phyloP scores from a whole-genome alignment of 2,888 invertebrate species.

The Hofmannophila pseudospretella region DNA sequence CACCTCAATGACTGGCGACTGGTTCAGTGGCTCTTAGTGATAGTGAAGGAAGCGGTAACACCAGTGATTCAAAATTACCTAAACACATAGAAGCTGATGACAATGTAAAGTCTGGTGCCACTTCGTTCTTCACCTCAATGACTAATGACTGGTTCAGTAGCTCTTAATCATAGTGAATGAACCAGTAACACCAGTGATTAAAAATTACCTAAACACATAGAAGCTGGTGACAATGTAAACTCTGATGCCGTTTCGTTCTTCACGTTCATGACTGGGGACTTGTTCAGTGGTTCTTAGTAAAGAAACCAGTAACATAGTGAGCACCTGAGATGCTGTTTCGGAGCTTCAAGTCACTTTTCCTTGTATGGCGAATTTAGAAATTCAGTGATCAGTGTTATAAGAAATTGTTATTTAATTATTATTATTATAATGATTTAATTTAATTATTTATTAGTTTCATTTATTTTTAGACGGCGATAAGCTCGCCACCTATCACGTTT shows the following conservation, averaged over 20 bases:
- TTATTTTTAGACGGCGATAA: too few relatives aligned
- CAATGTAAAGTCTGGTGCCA: conserved; percentile 84
- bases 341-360: too few relatives aligned
- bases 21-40: conserved; percentile 79
- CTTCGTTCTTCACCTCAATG: conserved; percentile 89
- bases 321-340: too few relatives aligned
- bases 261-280: conserved; percentile 89
- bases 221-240: conserved; percentile 76
- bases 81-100: conserved; percentile 61
- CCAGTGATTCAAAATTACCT: conserved; percentile 53
- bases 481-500: too few relatives aligned
- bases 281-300: conserved; percentile 82
- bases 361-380: too few relatives aligned
- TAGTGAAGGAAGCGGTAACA: conserved; percentile 59
- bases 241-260: conserved; percentile 89
- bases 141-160: conserved; percentile 89
- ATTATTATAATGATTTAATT: too few relatives aligned
- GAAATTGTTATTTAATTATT: too few relatives aligned
- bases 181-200: conserved; percentile 42
- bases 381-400: too few relatives aligned
- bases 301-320: conserved; percentile 55
- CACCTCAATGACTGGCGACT: conserved; percentile 89
- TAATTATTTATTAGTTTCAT: too few relatives aligned
- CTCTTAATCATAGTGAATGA: conserved; percentile 55
- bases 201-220: conserved; percentile 53